Evolutionary conservation across 2,888 invertebrate species (phyloP), one percentile per base, ranked within the genome.

Genomic region (Eupithecia vulgata): DNA sequence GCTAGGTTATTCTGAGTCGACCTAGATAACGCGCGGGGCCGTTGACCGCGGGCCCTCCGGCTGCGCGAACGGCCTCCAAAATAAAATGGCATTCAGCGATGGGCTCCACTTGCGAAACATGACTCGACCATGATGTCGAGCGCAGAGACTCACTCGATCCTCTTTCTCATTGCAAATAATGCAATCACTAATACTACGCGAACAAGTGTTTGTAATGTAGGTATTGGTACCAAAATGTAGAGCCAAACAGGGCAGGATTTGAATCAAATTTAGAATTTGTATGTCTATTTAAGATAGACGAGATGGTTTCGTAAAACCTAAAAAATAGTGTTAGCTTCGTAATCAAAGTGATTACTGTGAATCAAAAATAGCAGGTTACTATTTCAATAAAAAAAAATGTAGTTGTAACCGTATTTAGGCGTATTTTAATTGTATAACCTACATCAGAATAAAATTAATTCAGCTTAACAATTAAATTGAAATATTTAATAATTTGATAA

Each of bases 1-100:
- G 92, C 93, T 94, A 94, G 94, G 94, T 94, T 94, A 94, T 94
- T 94, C 93, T 90, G 90, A 94, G 91, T 88, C 92, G 93, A 94
- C 94, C 94, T 93, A 94, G 94, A 94, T 94, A 92, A 84, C 90
- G 86, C 87, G 81, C 82, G 93, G 94, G 94, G 94, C 93, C 94
- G 93, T 88, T 94, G 94, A 94, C 94, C 94, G 93, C 92, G 90
- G 90, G 93, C 93, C 94, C 93, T 93, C 91, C 85, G 90, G 85
- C 88, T 86, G 90, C 88, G 92, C 90, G 87, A 88, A 88, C 91
- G 94, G 94, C 93, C 94, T 93, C 93, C 91, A 93, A 93, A 94
- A 92, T 92, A 91, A 92, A 93, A 93, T 92, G 92, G 93, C 93
- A 94, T 93, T 91, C 92, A 91, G 87, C 91, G 94, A 94, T 94